phyloP scores from a whole-genome alignment of 92 coral and sea anemone genomes.

The Phenganax stokvisi region DNA sequence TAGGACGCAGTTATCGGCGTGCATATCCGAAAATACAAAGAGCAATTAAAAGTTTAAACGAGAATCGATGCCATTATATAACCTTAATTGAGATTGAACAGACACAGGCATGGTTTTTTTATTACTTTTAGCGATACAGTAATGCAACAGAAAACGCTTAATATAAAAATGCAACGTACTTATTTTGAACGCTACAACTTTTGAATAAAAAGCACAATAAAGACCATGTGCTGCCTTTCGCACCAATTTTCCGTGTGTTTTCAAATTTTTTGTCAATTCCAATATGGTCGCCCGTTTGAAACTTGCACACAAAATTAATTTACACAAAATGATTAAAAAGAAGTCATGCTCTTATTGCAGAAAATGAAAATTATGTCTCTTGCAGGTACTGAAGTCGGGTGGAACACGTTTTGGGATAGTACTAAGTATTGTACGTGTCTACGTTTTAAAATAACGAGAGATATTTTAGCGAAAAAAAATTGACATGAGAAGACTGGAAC shows the following conservation, averaged over 20 bases:
- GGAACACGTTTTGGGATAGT: background rate
- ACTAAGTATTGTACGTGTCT: no score
- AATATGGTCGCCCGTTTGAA: background rate
- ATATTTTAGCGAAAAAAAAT: no score
- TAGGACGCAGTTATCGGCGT: background rate
- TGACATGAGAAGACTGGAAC: no score
- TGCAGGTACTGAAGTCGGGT: background rate
- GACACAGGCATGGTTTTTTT: background rate
- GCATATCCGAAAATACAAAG: background rate
- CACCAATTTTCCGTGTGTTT: background rate
- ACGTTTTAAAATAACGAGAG: no score
- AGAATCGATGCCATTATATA: conserved; percentile 21
- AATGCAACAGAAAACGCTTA: background rate
- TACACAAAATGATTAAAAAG: background rate
- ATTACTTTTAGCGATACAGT: background rate
- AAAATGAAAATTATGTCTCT: background rate
- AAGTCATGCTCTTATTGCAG: background rate
- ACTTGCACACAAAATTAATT: background rate
- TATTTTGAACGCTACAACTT: background rate
- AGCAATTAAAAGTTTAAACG: conserved; percentile 28
- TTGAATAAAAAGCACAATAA: background rate
- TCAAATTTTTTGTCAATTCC: background rate
- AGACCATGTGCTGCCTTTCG: background rate
- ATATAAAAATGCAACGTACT: background rate
- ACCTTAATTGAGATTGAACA: conserved; percentile 21